A percentile compares a stretch with the other conserved stretches of the same genome.
Evolutionary conservation across 2,888 invertebrate genomes (phyloP).

Genomic region (Kuschelorhynchus macadamiae): DNA sequence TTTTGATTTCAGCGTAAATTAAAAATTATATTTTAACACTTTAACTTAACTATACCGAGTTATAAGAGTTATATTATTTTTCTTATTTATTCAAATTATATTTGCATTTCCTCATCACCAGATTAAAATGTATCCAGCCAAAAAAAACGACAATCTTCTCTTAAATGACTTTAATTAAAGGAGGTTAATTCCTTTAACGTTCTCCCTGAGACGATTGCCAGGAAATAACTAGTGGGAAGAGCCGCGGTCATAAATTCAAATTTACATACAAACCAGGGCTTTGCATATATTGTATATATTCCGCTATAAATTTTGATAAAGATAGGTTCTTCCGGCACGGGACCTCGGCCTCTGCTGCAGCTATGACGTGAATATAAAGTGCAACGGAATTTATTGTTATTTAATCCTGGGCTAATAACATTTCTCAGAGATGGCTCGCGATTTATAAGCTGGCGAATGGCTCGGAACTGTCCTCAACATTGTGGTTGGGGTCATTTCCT

Average conservation of each 20-base stretch:
- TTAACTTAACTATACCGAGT: no score
- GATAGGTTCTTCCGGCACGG: slow-evolving; percentile 41
- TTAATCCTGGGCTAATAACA: slow-evolving; percentile 1
- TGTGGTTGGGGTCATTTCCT: no score
- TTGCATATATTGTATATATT: slow-evolving; percentile 43
- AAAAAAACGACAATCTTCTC: no score
- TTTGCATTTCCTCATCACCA: no score
- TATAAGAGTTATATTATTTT: no score
- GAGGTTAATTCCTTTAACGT: slow-evolving; percentile 11
- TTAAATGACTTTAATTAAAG: slow-evolving; percentile 20
- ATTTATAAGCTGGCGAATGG: no score
- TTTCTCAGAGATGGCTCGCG: neutral
- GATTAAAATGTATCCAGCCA: no score
- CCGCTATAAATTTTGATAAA: slow-evolving; percentile 46
- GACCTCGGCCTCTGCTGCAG: slow-evolving; percentile 29
- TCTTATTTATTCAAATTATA: no score
- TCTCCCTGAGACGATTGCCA: slow-evolving; percentile 9
- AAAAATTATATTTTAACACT: no score
- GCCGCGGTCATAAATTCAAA: slow-evolving; percentile 40
- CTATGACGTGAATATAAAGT: slow-evolving; percentile 38
- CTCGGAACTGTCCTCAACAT: no score
- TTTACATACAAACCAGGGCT: slow-evolving; percentile 43
- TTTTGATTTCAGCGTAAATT: no score
- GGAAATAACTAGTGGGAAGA: slow-evolving; percentile 24
- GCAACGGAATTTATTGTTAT: slow-evolving; percentile 22